Base-by-base conservation (phyloP, 2,113 vertebrate species). In the Cebus imitator region DNA sequence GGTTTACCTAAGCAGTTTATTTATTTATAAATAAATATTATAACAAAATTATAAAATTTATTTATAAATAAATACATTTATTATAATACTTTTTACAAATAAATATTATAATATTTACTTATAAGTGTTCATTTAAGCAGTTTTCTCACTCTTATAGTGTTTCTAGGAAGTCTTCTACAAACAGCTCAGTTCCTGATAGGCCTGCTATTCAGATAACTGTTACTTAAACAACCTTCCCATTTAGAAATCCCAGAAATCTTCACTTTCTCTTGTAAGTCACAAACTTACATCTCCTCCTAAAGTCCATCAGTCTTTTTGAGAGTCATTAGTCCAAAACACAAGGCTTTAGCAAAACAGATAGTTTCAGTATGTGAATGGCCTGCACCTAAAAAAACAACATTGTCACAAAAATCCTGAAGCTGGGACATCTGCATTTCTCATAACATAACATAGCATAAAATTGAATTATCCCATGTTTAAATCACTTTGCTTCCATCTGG, bases 401-500 rank as follows among this genome's bases (percentile, higher is more conserved):
- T 6, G 0, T 86, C 45, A 50, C 61, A 96, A 95, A 93, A 87
- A 66, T 73, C 61, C 55, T 64, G 9, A 87, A 87, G 57, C 27
- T 9, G 11, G 32, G 13, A 20, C 50, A 92, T 80, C 14, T 25
- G 13, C 35, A 58, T 70, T 93, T 97, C 87, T 96, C 83, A 61
- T 66, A 90, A 73, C 68, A 82, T 64, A 90, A 73, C 68, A 82
- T 30, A 90, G 66, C 68, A 82, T 58, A 94, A 94, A 81, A 68
- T 45, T 85, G 30, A 72, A 70, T 90, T 68, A 58, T 58, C 78
- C 27, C 85, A 83, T 17, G 23, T 61, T n/a, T 35, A 92, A 79
- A 90, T 90, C 72, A 92, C 35, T 91, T 72, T 12, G 16, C 40
- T 94, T 88, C 30, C 96, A 94, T 92, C 92, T 98, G 95, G 78